phyloP scores from a whole-genome alignment of 1,140 invertebrate genomes.

The Trialeurodes vaporariorum region DNA sequence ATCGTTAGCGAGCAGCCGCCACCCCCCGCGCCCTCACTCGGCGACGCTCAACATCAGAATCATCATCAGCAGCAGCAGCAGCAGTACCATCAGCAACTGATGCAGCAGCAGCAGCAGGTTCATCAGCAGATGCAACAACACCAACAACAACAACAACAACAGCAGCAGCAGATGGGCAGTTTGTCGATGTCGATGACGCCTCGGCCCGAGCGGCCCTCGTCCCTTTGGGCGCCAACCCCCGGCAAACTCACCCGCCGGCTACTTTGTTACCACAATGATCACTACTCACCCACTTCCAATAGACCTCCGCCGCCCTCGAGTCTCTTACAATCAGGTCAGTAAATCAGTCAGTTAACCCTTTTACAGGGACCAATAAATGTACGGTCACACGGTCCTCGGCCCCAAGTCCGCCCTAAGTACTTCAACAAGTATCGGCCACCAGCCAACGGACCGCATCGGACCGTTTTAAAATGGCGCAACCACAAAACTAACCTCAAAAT shows the following conservation, averaged over 20 bases:
- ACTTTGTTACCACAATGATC: conserved; percentile 59
- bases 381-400: too few relatives aligned
- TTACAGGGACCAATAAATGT: too few relatives aligned
- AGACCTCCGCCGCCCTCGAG: conserved; percentile 5
- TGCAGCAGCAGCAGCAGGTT: background rate
- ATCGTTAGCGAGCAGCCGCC: conserved; percentile 31
- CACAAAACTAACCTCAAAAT: too few relatives aligned
- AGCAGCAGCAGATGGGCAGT: background rate
- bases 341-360: too few relatives aligned
- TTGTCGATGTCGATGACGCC: conserved; percentile 22
- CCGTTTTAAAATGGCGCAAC: too few relatives aligned
- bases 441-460: too few relatives aligned
- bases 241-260: conserved; percentile 54
- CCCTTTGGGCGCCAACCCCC: conserved; percentile 42
- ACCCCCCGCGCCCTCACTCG: conserved; percentile 21
- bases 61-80: background rate
- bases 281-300: conserved; percentile 37
- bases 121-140: background rate
- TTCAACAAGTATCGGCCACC: too few relatives aligned
- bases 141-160: background rate
- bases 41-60: background rate
- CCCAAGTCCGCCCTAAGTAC: too few relatives aligned
- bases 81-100: background rate
- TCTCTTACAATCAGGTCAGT: conserved; percentile 12
- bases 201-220: conserved; percentile 53